These are phyloP conservation scores for Hydrozoanthus gracilis DNA, from an alignment of 92 coral and sea anemone genomes.

Conservation along the genomic window DNA sequence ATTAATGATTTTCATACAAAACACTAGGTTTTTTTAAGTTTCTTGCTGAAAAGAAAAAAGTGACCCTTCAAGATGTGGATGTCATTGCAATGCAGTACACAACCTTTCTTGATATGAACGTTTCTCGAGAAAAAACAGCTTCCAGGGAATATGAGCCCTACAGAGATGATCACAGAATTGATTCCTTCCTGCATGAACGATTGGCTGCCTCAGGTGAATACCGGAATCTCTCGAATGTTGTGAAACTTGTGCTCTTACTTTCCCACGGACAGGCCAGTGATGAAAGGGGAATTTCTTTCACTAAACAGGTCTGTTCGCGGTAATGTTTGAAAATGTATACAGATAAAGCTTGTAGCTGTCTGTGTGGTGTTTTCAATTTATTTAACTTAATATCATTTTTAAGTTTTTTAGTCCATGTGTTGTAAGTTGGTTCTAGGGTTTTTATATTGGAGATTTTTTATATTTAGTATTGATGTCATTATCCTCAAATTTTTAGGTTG, in stretches of 20 bases:
- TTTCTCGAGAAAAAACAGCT: neutral
- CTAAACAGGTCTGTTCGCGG: constrained; percentile 40
- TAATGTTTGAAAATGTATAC: no score
- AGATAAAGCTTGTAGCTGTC: no score
- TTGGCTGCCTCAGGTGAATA: constrained; percentile 9
- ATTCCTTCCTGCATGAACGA: constrained; percentile 12
- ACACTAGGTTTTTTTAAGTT: no score
- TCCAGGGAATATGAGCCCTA: constrained; percentile 20
- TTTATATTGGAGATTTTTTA: no score
- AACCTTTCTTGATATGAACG: constrained; percentile 34
- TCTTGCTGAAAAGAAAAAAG: no score
- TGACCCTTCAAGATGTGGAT: neutral
- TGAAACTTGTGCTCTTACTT: constrained; percentile 19
- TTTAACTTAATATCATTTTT: no score
- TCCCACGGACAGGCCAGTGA: constrained; percentile 35
- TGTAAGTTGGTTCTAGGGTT: neutral
- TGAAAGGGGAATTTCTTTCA: constrained; percentile 36
- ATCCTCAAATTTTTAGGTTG: no score
- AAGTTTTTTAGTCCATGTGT: no score
- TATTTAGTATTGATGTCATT: no score
- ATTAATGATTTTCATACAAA: no score
- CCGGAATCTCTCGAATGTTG: constrained; percentile 12
- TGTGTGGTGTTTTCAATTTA: no score
- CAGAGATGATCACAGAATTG: neutral
- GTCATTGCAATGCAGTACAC: neutral